phyloP scores from a whole-genome alignment of 2,113 vertebrate genomes.

The Antechinus flavipes region DNA sequence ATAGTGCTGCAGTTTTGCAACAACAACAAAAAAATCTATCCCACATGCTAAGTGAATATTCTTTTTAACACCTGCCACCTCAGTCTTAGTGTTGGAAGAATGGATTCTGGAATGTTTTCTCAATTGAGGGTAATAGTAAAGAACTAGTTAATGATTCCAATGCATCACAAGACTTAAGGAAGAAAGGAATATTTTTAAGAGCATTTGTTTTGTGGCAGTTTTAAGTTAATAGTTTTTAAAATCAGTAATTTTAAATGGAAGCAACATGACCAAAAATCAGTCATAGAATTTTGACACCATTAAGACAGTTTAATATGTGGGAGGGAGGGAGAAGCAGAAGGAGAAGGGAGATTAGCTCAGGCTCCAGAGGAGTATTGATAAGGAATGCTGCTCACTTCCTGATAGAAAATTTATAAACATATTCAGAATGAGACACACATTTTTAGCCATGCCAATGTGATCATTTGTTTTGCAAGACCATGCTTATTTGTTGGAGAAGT shows the following conservation, averaged over 20 bases:
- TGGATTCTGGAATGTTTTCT: neutral
- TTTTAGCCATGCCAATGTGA: too few species aligned
- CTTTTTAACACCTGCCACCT: neutral
- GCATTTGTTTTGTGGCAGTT: neutral
- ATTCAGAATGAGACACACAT: neutral
- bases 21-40: neutral
- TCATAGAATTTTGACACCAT: neutral
- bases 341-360: neutral
- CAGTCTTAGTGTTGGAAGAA: neutral
- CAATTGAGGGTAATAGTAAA: neutral
- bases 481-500: too few species aligned
- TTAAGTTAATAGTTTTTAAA: neutral
- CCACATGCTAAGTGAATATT: neutral
- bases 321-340: too few species aligned
- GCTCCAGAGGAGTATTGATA: neutral
- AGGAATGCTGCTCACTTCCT: neutral
- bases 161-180: neutral
- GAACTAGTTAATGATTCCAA: neutral
- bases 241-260: neutral
- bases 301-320: too few species aligned
- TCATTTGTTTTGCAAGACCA: too few species aligned
- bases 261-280: neutral
- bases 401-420: neutral
- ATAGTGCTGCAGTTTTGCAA: too few species aligned
- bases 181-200: neutral